Evolutionary conservation across 2,797 vertebrate genomes (phyloP).

Genomic region (Eptatretus atami): DNA sequence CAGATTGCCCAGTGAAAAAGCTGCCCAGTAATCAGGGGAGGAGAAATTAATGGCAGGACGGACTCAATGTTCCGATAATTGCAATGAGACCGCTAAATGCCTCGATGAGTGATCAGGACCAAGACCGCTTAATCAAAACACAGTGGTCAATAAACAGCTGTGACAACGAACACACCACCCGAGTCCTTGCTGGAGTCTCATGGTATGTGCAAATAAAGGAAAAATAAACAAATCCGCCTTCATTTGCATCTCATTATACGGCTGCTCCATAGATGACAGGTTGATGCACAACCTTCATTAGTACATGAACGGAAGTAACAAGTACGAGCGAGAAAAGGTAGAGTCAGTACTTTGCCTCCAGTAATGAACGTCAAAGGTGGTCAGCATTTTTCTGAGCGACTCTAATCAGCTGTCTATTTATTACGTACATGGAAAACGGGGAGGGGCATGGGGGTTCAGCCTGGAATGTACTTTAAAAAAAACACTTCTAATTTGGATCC

Average conservation of each 20-base stretch:
- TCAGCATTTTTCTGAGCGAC: no score
- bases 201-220: no score
- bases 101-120: not conserved
- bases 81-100: slow-evolving; percentile 4
- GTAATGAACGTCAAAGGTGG: no score
- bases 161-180: not conserved
- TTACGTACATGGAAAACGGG: no score
- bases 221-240: no score
- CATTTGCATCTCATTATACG: slow-evolving; percentile 5
- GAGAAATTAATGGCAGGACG: slow-evolving; percentile 3
- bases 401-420: no score
- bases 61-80: slow-evolving; percentile 5
- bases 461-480: no score
- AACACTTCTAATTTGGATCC: no score
- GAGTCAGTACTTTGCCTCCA: no score
- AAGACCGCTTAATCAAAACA: slow-evolving; percentile 1
- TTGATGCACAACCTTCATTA: slow-evolving; percentile 4
- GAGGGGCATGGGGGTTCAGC: no score
- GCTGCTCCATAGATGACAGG: slow-evolving; percentile 3
- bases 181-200: not conserved
- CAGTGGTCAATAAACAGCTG: slow-evolving; percentile 1
- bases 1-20: no score
- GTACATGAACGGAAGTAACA: not conserved
- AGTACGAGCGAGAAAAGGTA: no score
- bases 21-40: slow-evolving; percentile 2